Evolutionary conservation across 2,888 invertebrate genomes (phyloP), one percentile per base, ranked within the genome.

Genomic region (Orthosia incerta): DNA sequence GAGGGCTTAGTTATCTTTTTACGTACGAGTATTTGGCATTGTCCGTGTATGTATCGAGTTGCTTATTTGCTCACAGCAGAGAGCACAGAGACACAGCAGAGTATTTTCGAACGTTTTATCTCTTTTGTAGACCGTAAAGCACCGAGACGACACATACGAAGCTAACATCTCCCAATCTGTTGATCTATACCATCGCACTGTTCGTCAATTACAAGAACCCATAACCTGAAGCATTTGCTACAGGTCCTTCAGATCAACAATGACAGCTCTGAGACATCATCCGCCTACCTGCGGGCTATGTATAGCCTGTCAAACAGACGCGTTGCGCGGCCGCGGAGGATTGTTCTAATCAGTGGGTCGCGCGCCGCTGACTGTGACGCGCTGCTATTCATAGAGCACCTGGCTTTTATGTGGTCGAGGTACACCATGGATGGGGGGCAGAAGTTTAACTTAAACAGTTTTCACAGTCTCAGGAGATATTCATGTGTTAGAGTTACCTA

Each of bases 301-400:
- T 69, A 74, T 82, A 79, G 79, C 59, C 12, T 70, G 79, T 81
- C 79, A 74, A 62, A 57, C 79, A 79, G 81, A 81, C 79, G 62
- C 18, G 64, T 46, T 69, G 48, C n/a, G 63, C 81, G 79, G 68
- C 45, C n/a, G 63, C 81, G 79, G 68, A 71, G 67, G 71, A 75
- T 71, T 76, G 81, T 81, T 83, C 81, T 85, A 84, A 84, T 84
- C 85, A 84, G 74, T 68, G 71, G 75, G 87, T 81, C 83, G 79
- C 86, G 89, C 87, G 84, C 83, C 69, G 84, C 74, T 72, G 80
- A 85, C 80, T 85, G 87, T 80, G 83, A 82, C 87, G 72, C 75
- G 46, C 73, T 67, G 81, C 79, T 87, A 86, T 85, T 87, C 76
- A 85, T 85, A 87, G 84, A 75, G 65, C 78, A 76, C 85, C 82